Evolutionary conservation across 2,113 vertebrate species (phyloP), one percentile per base, ranked within the genome.

Genomic region (Bujurquina vittata): DNA sequence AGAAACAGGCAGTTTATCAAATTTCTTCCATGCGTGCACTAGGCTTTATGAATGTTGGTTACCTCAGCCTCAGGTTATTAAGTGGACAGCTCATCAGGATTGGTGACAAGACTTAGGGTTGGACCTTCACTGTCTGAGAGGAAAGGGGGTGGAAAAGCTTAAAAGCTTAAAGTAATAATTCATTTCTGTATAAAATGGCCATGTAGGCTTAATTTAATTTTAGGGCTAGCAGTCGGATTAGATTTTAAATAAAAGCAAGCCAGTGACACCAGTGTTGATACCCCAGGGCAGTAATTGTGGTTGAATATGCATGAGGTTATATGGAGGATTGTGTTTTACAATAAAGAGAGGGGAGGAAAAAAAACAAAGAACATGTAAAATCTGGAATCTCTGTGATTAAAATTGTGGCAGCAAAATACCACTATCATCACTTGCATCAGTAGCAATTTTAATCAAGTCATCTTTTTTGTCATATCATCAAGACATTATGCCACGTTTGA

Each of bases 381-480:
- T 87, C 75, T 80, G 61, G 43, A 86, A 82, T 85, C 84, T 75
- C 58, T 81, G 72, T 90, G 92, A 93, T 91, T 86, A 87, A 88
- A 92, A 84, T 72, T 79, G 54, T 77, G 86, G 79, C 83, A 79
- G 83, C 67, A 79, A 86, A 92, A 88, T 67, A 67, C 80, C 80
- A 72, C 84, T 86, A 87, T 92, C 88, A 87, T 89, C 91, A 46
- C 80, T 75, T 83, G 83, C 77, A 92, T 91, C 93, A 72, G 81
- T 65, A 81, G 87, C 83, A 88, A 92, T 93, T 93, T 92, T 89
- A 93, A 94, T 93, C 92, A 93, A 85, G 89, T 91, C 84, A 80
- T 92, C 87, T 84, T 88, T 90, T 84, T 74, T 86, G 75, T 91
- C 80, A 57, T 81, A 87, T 88, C 63, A 87, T 86, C 77, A 65